A percentile compares a stretch with the other conserved stretches of the same genome.
Evolutionary conservation across 1,140 invertebrate species (phyloP).

Genomic region (Eumaeus atala): DNA sequence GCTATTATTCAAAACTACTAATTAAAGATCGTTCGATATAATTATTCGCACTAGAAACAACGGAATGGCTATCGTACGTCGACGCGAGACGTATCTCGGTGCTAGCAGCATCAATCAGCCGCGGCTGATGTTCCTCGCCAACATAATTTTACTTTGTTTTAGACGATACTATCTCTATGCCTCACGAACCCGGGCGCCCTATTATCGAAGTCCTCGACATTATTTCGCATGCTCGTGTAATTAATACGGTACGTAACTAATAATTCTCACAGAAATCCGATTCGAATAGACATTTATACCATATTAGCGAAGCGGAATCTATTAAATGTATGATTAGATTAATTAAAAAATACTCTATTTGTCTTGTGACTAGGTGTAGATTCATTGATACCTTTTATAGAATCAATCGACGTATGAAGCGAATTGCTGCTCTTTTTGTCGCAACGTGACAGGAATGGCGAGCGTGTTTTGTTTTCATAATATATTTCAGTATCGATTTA

Average conservation of each 20-base stretch:
- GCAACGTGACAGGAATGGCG: constrained; percentile 7
- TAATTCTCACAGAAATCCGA: constrained; percentile 11
- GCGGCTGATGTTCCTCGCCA: constrained; percentile 6
- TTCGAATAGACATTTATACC: constrained; percentile 20
- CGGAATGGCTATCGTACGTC: background rate
- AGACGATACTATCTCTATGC: constrained; percentile 2
- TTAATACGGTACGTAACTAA: constrained; percentile 6
- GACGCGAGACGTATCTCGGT: background rate
- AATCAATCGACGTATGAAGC: constrained; percentile 21
- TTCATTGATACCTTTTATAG: constrained; percentile 18
- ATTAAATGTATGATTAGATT: constrained; percentile 17
- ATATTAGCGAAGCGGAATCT: constrained; percentile 16
- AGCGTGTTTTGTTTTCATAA: constrained; percentile 8
- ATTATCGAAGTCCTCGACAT: constrained; percentile 7
- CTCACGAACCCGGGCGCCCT: constrained; percentile 3
- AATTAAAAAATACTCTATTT: constrained; percentile 22
- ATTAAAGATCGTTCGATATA: background rate
- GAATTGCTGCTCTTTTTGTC: constrained; percentile 14
- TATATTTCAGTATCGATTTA: constrained; percentile 1
- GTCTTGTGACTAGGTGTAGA: constrained; percentile 15
- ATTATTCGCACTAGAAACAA: constrained; percentile 2
- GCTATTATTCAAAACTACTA: background rate
- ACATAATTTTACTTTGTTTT: constrained; percentile 11
- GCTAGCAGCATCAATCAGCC: constrained; percentile 6
- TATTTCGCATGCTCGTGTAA: constrained; percentile 8